These are phyloP conservation scores for Carpatolechia fugitivella DNA, from an alignment of 2,888 invertebrate species.

Conservation along the genomic window DNA sequence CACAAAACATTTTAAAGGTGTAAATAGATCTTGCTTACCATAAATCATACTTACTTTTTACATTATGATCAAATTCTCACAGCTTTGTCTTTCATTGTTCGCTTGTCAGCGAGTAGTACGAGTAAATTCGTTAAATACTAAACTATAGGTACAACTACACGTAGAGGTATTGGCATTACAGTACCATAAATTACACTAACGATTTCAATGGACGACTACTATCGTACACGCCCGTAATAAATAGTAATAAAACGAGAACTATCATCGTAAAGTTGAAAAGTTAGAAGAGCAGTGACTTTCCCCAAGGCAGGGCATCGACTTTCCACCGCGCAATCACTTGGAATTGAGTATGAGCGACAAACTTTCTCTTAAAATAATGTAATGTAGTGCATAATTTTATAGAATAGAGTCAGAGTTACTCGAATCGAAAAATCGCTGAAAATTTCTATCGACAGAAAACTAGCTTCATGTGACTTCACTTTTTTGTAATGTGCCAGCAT, in stretches of 20 bases:
- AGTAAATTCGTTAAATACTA: slow-evolving; percentile 75
- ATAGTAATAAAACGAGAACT: not conserved
- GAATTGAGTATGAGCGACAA: too few relatives aligned
- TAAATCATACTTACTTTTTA: slow-evolving; percentile 71
- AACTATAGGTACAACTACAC: slow-evolving; percentile 61
- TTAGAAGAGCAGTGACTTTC: too few relatives aligned
- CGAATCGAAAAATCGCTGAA: too few relatives aligned
- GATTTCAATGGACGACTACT: slow-evolving; percentile 30
- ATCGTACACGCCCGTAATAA: not conserved
- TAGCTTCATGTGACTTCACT: too few relatives aligned
- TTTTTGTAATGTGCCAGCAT: too few relatives aligned
- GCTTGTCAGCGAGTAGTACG: slow-evolving; percentile 69
- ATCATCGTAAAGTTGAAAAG: too few relatives aligned
- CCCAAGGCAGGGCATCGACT: too few relatives aligned
- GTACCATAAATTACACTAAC: slow-evolving; percentile 38
- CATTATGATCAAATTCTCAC: slow-evolving; percentile 77
- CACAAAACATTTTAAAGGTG: slow-evolving; percentile 46
- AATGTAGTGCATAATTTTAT: too few relatives aligned
- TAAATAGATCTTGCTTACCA: slow-evolving; percentile 57
- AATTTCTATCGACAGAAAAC: too few relatives aligned
- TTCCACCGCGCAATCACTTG: too few relatives aligned
- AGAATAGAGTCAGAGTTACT: too few relatives aligned
- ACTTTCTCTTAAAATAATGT: too few relatives aligned
- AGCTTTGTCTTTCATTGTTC: slow-evolving; percentile 80
- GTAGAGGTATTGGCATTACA: slow-evolving; percentile 52